These are phyloP conservation scores for Rhagonycha fulva DNA, from an alignment of 2,888 invertebrate species.

Conservation along the genomic window DNA sequence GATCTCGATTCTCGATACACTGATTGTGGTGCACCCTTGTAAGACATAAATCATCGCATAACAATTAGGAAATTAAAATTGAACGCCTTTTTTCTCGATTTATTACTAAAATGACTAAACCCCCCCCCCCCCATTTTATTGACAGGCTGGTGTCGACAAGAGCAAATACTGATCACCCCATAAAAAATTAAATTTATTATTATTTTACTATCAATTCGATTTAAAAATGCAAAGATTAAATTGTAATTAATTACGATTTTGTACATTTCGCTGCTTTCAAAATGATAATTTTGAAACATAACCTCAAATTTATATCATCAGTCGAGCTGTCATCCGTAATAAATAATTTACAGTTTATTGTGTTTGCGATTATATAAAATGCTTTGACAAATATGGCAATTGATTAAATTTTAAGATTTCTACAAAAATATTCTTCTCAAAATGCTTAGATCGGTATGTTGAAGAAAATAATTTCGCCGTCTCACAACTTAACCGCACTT, in stretches of 20 bases:
- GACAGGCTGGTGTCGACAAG: too few relatives aligned
- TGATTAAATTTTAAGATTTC: neutral
- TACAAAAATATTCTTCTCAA: neutral
- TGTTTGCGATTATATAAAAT: constrained; percentile 2
- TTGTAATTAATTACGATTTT: neutral
- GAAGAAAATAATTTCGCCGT: neutral
- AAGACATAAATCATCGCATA: too few relatives aligned
- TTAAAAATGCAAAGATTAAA: neutral
- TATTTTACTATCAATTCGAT: neutral
- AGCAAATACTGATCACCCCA: too few relatives aligned
- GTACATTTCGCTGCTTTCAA: neutral
- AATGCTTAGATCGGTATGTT: neutral
- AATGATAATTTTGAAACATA: neutral
- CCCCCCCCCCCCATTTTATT: too few relatives aligned
- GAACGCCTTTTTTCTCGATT: too few relatives aligned
- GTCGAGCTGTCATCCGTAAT: neutral
- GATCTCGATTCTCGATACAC: too few relatives aligned
- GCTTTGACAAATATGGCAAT: constrained; percentile 8
- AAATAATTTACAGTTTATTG: neutral
- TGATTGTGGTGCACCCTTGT: too few relatives aligned
- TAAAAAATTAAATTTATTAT: too few relatives aligned
- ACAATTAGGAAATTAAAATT: too few relatives aligned
- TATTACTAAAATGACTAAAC: too few relatives aligned
- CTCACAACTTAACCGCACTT: neutral
- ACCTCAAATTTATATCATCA: neutral